Evolutionary conservation across 2,888 invertebrate genomes (phyloP), one percentile per base, ranked within the genome.

Genomic region (Hydriomena furcata): DNA sequence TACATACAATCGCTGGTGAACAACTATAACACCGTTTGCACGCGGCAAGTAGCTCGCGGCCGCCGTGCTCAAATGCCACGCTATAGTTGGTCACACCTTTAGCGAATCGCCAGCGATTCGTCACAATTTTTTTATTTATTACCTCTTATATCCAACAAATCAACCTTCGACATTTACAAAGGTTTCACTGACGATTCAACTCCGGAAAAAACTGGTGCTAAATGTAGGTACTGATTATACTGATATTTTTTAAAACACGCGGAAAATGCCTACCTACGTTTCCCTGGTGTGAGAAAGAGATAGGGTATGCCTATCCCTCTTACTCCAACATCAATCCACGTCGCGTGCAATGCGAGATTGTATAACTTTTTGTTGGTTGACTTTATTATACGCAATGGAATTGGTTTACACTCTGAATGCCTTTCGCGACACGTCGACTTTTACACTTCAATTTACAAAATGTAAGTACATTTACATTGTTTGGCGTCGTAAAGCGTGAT

Each of bases 291-390:
- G 52, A 5, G 50, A 63, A 38, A n/a, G 60, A 36, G 58, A 58
- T 28, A 32, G 47, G 21, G 28, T 10, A 23, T 23, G 6, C 24
- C 28, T 35, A 13, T 51, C 51, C 48, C 61, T 28, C 48, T 65
- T 58, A 38, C 51, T 43, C 61, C 45, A 58, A 63, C 73, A 79
- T 79, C 73, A 76, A 79, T 79, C 74, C 65, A 55, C 60, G 76
- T 76, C 73, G 61, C 63, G 57, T 66, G 71, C 71, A 73, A 53
- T 43, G 55, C 42, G 59, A 57, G 57, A 59, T 57, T 59, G 57
- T 61, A 51, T 59, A 61, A 59, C 57, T 59, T 59, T 52, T 57
- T 59, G 59, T 59, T 50, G 55, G 55, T 43, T 53, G 56, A 58
- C 55, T 59, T 58, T 57, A 58, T 58, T 61, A 53, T 56, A 61